Evolutionary conservation across 2,888 invertebrate genomes (phyloP).

Genomic region (Nesidiocoris tenuis): DNA sequence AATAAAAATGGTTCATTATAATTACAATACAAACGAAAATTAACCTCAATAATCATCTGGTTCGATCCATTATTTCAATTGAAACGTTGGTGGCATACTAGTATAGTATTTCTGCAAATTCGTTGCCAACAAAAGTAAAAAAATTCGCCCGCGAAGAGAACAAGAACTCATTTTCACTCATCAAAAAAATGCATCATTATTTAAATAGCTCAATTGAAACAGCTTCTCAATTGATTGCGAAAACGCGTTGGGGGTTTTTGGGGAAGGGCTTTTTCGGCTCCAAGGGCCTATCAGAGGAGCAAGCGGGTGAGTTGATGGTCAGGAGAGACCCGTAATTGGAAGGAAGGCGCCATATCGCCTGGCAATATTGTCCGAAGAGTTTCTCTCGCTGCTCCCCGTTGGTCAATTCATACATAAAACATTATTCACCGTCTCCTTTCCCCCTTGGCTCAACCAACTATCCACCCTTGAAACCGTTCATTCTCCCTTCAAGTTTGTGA

Average conservation of each 20-base stretch:
- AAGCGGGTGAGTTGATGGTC: background rate
- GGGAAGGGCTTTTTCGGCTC: background rate
- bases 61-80: no score
- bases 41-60: no score
- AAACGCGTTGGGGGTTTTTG: background rate
- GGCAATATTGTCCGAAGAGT: constrained; percentile 7
- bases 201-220: no score
- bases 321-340: constrained; percentile 18
- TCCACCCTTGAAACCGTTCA: background rate
- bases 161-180: no score
- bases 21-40: no score
- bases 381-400: constrained; percentile 5
- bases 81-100: no score
- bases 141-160: no score
- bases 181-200: no score
- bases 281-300: background rate
- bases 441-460: background rate
- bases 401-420: constrained; percentile 38
- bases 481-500: background rate
- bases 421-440: constrained; percentile 11
- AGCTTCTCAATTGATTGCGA: no score
- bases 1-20: no score
- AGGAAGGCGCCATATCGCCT: constrained; percentile 31
- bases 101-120: no score
- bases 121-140: no score